Percentiles rank a stretch among this genome's conserved stretches.
phyloP scores from a whole-genome alignment of 92 coral and sea anemone genomes.

The Actinostola sp. region DNA sequence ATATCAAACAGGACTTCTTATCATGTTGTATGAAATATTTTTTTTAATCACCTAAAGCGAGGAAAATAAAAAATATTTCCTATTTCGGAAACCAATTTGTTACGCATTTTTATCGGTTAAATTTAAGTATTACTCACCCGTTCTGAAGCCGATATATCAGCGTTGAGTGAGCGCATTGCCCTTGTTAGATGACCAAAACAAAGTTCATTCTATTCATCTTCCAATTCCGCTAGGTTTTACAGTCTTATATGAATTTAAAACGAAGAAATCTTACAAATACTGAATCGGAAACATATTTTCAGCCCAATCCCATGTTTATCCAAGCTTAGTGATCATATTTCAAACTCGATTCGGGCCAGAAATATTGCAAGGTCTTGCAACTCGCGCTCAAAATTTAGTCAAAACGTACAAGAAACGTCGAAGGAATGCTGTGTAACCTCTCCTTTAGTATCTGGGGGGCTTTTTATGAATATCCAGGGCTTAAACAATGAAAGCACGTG shows the following conservation, averaged over 20 bases:
- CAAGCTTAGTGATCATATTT: slow-evolving; percentile 37
- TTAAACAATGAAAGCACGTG: too few relatives aligned
- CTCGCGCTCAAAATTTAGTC: too few relatives aligned
- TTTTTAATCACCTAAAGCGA: slow-evolving; percentile 12
- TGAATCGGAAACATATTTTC: slow-evolving; percentile 29
- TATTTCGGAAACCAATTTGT: slow-evolving; percentile 23
- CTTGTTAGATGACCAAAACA: neutral
- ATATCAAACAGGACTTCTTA: neutral
- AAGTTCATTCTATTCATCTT: slow-evolving; percentile 12
- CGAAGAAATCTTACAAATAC: slow-evolving; percentile 6
- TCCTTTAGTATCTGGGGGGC: too few relatives aligned
- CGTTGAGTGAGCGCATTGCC: neutral
- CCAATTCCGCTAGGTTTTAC: slow-evolving; percentile 5
- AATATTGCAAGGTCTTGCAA: too few relatives aligned
- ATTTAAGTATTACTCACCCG: slow-evolving; percentile 3
- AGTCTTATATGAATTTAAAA: neutral
- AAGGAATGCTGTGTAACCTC: too few relatives aligned
- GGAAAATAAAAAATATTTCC: neutral
- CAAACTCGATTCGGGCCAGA: slow-evolving; percentile 6
- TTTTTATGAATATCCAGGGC: too few relatives aligned
- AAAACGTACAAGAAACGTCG: neutral
- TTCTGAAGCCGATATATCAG: slow-evolving; percentile 11
- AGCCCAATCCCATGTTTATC: slow-evolving; percentile 23
- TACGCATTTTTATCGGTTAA: neutral
- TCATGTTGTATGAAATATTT: too few relatives aligned